phyloP scores from a whole-genome alignment of 2,888 invertebrate genomes.

The Neocrepidodera transversa region DNA sequence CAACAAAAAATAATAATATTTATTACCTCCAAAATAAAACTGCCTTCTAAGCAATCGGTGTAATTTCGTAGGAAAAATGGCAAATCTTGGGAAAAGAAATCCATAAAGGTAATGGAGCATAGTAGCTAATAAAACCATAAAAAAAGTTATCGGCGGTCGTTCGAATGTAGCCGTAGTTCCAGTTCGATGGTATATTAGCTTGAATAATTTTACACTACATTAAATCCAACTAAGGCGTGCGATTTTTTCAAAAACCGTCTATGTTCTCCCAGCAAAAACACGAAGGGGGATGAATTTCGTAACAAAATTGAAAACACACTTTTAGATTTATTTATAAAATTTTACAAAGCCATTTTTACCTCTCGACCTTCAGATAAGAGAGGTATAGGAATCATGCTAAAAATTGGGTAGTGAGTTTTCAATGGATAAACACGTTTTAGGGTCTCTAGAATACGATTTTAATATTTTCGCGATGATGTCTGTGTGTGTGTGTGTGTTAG shows the following conservation, averaged over 20 bases:
- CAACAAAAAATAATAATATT: neutral
- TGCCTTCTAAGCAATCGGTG: neutral
- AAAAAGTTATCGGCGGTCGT: conserved; percentile 8
- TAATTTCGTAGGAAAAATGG: conserved; percentile 1
- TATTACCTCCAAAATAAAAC: neutral
- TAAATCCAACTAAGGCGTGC: conserved; percentile 5
- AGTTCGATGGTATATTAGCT: conserved; percentile 6
- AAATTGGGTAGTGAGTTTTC: too few relatives aligned
- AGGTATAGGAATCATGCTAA: too few relatives aligned
- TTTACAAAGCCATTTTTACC: too few relatives aligned
- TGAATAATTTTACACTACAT: conserved; percentile 17
- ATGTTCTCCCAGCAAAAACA: too few relatives aligned
- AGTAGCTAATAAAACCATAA: conserved; percentile 11
- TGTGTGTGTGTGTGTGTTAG: too few relatives aligned
- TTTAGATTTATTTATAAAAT: too few relatives aligned
- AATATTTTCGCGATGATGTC: too few relatives aligned
- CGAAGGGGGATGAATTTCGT: neutral
- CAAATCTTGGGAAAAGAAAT: neutral
- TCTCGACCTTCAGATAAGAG: too few relatives aligned
- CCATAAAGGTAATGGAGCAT: conserved; percentile 7
- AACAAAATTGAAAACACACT: too few relatives aligned
- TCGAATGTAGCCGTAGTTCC: conserved; percentile 8
- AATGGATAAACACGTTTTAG: too few relatives aligned
- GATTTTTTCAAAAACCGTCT: too few relatives aligned
- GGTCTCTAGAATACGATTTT: too few relatives aligned